A percentile compares a stretch with the other conserved stretches of the same genome.
Conservation (phyloP, 1,140 invertebrate genomes). For the Maniola jurtina region DNA sequence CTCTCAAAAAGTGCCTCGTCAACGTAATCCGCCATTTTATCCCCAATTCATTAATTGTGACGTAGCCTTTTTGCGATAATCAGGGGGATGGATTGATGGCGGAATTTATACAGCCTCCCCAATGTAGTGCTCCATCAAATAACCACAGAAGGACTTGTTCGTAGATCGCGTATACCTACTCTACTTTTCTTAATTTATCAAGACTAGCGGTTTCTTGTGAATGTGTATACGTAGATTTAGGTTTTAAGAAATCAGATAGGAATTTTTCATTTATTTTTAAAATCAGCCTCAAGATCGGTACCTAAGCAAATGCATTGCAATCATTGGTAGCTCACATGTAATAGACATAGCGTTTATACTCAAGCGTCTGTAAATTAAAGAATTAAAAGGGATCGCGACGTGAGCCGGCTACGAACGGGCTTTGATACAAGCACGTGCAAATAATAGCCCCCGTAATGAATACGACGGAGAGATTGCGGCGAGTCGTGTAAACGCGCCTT, state of each 20-base stretch:
- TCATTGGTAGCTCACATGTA: too few relatives aligned
- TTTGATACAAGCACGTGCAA: conserved; percentile 27
- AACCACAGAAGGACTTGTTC: conserved; percentile 14
- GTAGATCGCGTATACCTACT: background rate
- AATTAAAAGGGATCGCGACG: conserved; percentile 30
- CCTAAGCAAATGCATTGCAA: too few relatives aligned
- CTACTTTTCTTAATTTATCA: background rate
- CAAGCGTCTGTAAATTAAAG: conserved; percentile 26
- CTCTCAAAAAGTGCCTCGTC: conserved; percentile 28
- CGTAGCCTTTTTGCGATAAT: conserved; percentile 31
- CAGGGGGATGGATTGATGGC: conserved; percentile 36
- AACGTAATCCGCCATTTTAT: conserved; percentile 30
- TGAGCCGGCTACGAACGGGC: conserved; percentile 22
- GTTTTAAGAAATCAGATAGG: too few relatives aligned
- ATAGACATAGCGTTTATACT: conserved; percentile 5
- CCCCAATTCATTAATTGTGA: conserved; percentile 41
- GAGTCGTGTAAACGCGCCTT: conserved; percentile 3
- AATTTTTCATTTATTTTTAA: too few relatives aligned
- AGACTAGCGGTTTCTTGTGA: background rate
- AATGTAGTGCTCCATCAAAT: conserved; percentile 26
- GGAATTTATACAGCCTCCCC: conserved; percentile 26
- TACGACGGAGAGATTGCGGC: conserved; percentile 4
- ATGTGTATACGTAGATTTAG: too few relatives aligned
- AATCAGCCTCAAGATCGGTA: too few relatives aligned
- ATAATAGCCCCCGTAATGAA: conserved; percentile 9